A percentile compares a stretch with the other conserved stretches of the same genome.
phyloP scores from a whole-genome alignment of 2,113 vertebrate species.

The Siphamia tubifer region DNA sequence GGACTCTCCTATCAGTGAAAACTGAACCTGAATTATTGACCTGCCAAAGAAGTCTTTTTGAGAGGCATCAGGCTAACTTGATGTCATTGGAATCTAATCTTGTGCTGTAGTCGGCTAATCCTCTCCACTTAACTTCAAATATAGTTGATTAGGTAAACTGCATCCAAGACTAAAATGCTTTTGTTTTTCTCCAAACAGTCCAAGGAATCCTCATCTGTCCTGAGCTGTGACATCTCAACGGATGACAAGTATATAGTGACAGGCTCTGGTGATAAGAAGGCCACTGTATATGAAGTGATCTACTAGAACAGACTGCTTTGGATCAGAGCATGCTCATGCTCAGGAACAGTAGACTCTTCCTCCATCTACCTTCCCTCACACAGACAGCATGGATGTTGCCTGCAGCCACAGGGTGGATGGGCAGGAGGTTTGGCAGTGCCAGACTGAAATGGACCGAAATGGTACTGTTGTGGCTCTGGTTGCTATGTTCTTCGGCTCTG shows the following conservation, averaged over 20 bases:
- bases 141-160: constrained; percentile 11
- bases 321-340: constrained; percentile 51
- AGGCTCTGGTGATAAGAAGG: constrained; percentile 97
- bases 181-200: constrained; percentile 77
- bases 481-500: constrained; percentile 48
- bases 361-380: constrained; percentile 65
- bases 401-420: constrained; percentile 50
- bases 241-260: constrained; percentile 99
- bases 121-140: constrained; percentile 39
- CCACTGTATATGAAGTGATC: constrained; percentile 98
- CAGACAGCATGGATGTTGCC: constrained; percentile 73
- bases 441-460: constrained; percentile 48
- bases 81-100: constrained; percentile 58
- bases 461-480: constrained; percentile 35
- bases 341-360: constrained; percentile 55
- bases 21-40: constrained; percentile 73
- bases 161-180: constrained; percentile 20
- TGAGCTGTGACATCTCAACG: constrained; percentile 96
- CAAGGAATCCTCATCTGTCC: constrained; percentile 95
- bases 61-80: constrained; percentile 33
- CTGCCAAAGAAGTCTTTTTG: constrained; percentile 54
- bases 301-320: constrained; percentile 80
- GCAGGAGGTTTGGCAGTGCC: constrained; percentile 63
- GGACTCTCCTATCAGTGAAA: constrained; percentile 73
- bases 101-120: constrained; percentile 45